phyloP scores from a whole-genome alignment of 2,888 invertebrate genomes.

The Aspidiotus destructor region DNA sequence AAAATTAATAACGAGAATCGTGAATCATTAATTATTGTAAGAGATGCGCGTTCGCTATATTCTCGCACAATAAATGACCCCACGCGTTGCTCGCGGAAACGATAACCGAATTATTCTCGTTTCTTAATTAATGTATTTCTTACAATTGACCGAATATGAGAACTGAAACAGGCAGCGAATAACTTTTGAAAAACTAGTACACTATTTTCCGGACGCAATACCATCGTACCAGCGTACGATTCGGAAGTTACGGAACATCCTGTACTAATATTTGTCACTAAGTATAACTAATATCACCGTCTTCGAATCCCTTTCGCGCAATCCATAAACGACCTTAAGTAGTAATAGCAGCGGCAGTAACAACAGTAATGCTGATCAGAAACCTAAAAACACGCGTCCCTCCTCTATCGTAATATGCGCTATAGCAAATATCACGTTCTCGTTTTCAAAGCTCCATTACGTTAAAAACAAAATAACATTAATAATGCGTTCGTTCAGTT shows the following conservation, averaged over 20 bases:
- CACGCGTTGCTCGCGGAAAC: no score
- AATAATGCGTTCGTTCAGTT: slow-evolving; percentile 16
- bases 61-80: no score
- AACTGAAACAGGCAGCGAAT: no score
- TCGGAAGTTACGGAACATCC: neutral
- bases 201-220: no score
- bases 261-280: slow-evolving; percentile 4
- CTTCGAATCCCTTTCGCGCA: slow-evolving; percentile 2
- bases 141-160: no score
- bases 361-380: neutral
- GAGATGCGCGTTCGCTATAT: no score
- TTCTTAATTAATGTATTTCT: no score
- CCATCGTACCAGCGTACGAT: no score
- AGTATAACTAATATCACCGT: neutral
- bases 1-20: no score
- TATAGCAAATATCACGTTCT: neutral
- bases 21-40: no score
- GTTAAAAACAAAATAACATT: slow-evolving; percentile 31
- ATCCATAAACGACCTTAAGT: slow-evolving; percentile 9
- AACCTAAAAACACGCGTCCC: neutral
- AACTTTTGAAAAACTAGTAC: no score
- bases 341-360: neutral
- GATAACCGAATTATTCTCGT: no score
- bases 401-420: neutral
- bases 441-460: slow-evolving; percentile 29